Conservation (phyloP, 2,888 invertebrate genomes). For the Villa cingulata region DNA sequence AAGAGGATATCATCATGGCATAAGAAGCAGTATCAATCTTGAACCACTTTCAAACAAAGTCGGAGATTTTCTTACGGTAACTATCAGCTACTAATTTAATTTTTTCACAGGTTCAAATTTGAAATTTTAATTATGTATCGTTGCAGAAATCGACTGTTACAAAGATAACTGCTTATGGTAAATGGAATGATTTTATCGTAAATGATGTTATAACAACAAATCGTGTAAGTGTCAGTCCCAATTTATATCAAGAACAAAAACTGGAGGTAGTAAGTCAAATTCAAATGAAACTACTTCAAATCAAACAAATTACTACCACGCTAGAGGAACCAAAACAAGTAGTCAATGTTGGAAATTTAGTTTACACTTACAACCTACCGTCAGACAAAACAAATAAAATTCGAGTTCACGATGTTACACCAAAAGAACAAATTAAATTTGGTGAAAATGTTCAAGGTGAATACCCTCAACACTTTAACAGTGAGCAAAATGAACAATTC, state of each 20-base stretch:
- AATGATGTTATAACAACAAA: slow-evolving; percentile 50
- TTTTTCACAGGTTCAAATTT: neutral
- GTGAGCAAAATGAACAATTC: neutral
- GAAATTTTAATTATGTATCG: neutral
- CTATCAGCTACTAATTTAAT: neutral
- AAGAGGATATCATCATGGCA: slow-evolving; percentile 51
- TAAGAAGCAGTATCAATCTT: slow-evolving; percentile 42
- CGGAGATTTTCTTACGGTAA: slow-evolving; percentile 40
- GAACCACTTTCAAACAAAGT: slow-evolving; percentile 38
- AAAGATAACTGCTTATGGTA: slow-evolving; percentile 42
- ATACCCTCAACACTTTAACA: neutral
- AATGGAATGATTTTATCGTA: slow-evolving; percentile 43
- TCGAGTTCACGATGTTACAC: slow-evolving; percentile 3
- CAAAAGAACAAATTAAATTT: slow-evolving; percentile 14
- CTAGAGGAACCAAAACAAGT: slow-evolving; percentile 36
- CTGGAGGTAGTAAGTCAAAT: slow-evolving; percentile 49
- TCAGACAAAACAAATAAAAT: slow-evolving; percentile 23
- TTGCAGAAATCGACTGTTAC: slow-evolving; percentile 44
- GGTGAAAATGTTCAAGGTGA: neutral
- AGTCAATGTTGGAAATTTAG: slow-evolving; percentile 39
- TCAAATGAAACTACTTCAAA: slow-evolving; percentile 38
- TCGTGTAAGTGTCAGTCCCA: slow-evolving; percentile 45
- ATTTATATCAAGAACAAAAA: slow-evolving; percentile 43
- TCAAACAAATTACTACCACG: slow-evolving; percentile 15
- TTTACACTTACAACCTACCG: slow-evolving; percentile 40